A percentile compares a stretch with the other conserved stretches of the same genome.
phyloP scores from a whole-genome alignment of 2,888 invertebrate species.

The Acronicta leporina region DNA sequence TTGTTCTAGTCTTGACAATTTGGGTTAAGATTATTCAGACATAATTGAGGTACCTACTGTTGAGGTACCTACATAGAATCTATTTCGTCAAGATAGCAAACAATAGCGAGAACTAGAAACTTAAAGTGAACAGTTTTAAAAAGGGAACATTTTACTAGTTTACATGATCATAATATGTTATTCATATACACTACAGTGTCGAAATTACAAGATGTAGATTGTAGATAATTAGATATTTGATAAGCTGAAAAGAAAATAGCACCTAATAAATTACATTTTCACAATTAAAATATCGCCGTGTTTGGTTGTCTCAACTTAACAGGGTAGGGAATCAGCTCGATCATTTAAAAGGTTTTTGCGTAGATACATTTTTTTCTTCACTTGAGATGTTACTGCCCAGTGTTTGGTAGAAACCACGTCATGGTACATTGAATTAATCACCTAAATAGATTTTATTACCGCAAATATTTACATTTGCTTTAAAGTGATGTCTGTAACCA shows the following conservation, averaged over 20 bases:
- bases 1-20: slow-evolving; percentile 47
- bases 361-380: slow-evolving; percentile 49
- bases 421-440: slow-evolving; percentile 77
- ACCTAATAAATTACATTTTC: slow-evolving; percentile 47
- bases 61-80: no score
- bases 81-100: no score
- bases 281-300: slow-evolving; percentile 43
- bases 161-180: neutral
- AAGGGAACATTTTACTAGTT: neutral
- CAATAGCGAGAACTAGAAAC: no score
- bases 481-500: slow-evolving; percentile 68
- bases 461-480: slow-evolving; percentile 80
- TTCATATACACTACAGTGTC: neutral
- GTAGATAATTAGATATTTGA: no score
- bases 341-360: slow-evolving; percentile 57
- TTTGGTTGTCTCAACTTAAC: slow-evolving; percentile 57
- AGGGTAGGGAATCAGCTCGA: slow-evolving; percentile 52
- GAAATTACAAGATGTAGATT: neutral
- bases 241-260: slow-evolving; percentile 42
- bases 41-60: neutral
- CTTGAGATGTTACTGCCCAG: slow-evolving; percentile 47
- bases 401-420: slow-evolving; percentile 66
- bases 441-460: slow-evolving; percentile 82
- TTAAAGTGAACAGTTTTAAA: no score
- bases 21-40: slow-evolving; percentile 36